Evolutionary conservation across 2,113 vertebrate species (phyloP), one percentile per base, ranked within the genome.

Genomic region (Onychorhynchus coronatus): DNA sequence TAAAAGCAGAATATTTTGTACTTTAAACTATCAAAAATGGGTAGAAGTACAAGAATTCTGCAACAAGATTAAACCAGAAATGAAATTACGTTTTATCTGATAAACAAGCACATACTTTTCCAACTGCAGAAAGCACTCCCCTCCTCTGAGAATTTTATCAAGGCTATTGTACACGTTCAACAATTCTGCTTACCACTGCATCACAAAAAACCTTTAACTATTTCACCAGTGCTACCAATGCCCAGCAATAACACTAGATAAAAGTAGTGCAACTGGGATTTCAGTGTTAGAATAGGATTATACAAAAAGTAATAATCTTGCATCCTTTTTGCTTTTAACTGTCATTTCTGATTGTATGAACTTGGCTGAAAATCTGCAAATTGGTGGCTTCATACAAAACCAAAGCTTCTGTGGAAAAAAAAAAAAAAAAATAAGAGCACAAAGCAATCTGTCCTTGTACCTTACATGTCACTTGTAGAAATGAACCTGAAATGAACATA

Each of bases 61-160:
- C 79, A 56, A 74, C 1, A 1, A 86, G 24, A 72, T 83, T 80
- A 80, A 92, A 84, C 23, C 22, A 92, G 63, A 91, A 95, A n/a
- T 85, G 44, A 85, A 94, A 83, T 88, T 85, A 65, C 66, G 59
- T 63, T 73, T 87, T 74, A 70, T 53, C 70, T 90, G 81, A 88
- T 35, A 89, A 91, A 92, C 63, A 93, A 91, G n/a, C 24, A 35
- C 16, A 50, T 56, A 9, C 9, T 91, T 88, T 83, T 11, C 59
- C 62, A 88, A 52, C 33, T 95, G 58, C 61, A 94, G 83, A 74
- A 56, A 85, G 23, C 11, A 27, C 52, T 90, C 16, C 23, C 2
- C 14, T 94, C 70, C 58, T 91, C 61, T 81, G 65, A 93, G 79
- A 95, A 88, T 95, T 74, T 94, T 94, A 66, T 87, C 50, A 90